A percentile compares a stretch with the other conserved stretches of the same genome.
phyloP scores from a whole-genome alignment of 2,888 invertebrate species.

The Oscheius myriophilus region DNA sequence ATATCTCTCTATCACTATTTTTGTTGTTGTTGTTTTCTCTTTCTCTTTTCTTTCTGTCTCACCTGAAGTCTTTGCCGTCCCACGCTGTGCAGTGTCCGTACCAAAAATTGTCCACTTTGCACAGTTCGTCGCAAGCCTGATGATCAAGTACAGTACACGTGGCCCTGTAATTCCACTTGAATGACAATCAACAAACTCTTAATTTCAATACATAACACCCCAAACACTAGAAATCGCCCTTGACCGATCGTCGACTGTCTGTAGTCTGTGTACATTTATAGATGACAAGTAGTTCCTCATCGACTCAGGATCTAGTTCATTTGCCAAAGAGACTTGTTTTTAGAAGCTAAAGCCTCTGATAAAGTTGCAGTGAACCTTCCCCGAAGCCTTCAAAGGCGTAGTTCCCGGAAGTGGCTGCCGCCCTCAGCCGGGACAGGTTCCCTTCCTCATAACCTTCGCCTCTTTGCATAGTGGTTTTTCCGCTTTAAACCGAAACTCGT shows the following conservation, averaged over 20 bases:
- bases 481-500: too few species aligned
- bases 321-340: too few species aligned
- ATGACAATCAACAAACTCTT: neutral
- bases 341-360: too few species aligned
- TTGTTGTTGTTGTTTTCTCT: too few species aligned
- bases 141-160: constrained; percentile 61
- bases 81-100: constrained; percentile 52
- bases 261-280: neutral
- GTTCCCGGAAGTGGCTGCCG: neutral
- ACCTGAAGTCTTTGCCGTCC: constrained; percentile 59
- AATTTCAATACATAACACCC: too few species aligned
- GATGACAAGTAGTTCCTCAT: too few species aligned
- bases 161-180: constrained; percentile 36
- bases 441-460: neutral
- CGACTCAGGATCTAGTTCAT: too few species aligned
- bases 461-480: too few species aligned
- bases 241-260: neutral
- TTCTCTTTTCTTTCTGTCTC: neutral
- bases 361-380: too few species aligned
- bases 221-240: too few species aligned
- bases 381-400: neutral
- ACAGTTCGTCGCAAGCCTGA: constrained; percentile 65
- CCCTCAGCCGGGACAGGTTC: neutral
- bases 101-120: constrained; percentile 60
- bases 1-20: too few species aligned